Evolutionary conservation across 2,888 invertebrate genomes (phyloP).

Genomic region (Pachliopta kotzebuea): DNA sequence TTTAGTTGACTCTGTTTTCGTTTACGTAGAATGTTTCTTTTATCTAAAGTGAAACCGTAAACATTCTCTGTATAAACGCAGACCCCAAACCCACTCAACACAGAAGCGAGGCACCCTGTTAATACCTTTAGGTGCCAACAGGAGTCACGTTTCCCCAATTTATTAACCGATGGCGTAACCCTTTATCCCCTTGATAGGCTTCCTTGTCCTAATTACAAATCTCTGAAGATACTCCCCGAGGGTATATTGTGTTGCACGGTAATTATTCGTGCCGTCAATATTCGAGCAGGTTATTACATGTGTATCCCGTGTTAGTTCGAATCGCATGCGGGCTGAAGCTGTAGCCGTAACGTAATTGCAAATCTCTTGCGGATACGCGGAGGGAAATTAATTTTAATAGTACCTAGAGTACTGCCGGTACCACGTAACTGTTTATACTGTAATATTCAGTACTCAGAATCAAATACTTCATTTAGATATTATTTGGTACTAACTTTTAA

Average conservation of each 20-base stretch:
- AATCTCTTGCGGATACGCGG: constrained; percentile 14
- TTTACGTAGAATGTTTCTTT: no score
- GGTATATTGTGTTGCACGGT: constrained; percentile 46
- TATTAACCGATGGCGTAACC: constrained; percentile 47
- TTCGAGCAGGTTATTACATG: constrained; percentile 33
- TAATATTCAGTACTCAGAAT: no score
- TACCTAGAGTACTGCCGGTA: neutral
- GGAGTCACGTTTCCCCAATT: constrained; percentile 54
- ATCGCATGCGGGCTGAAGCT: constrained; percentile 11
- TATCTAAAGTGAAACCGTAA: neutral
- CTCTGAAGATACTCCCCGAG: constrained; percentile 44
- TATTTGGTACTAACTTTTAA: no score
- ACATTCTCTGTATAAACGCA: constrained; percentile 6
- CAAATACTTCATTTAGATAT: no score
- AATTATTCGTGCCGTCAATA: constrained; percentile 54
- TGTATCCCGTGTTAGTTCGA: constrained; percentile 27
- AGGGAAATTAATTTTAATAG: constrained; percentile 7
- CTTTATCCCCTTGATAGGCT: constrained; percentile 38
- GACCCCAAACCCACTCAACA: constrained; percentile 2
- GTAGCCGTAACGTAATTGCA: constrained; percentile 9
- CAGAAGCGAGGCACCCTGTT: neutral
- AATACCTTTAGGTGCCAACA: constrained; percentile 30
- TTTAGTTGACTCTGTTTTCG: no score
- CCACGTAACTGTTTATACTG: neutral
- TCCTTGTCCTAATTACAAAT: constrained; percentile 53